phyloP scores from a whole-genome alignment of 30 jellyfish, hydroid and myxozoan genomes.

The Chrysaora quinquecirrha region DNA sequence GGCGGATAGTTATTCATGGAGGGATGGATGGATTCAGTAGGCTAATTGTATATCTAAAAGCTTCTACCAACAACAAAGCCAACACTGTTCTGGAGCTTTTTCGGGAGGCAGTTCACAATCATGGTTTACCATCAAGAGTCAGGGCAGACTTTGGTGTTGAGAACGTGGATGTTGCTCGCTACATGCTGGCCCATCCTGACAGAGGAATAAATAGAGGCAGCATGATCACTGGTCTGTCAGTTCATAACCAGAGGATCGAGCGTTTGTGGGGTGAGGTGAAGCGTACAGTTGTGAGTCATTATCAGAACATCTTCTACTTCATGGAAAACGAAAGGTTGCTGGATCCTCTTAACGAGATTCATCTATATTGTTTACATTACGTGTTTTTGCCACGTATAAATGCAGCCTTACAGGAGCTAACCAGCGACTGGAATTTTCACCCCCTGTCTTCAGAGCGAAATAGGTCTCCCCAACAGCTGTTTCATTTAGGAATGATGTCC shows the following conservation, averaged over 20 bases:
- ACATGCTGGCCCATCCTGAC: conserved; percentile 37
- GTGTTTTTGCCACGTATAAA: conserved; percentile 6
- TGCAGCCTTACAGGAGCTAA: conserved; percentile 3
- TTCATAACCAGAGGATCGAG: too few species aligned
- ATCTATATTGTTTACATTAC: neutral
- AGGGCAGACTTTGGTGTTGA: conserved; percentile 44
- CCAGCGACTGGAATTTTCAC: conserved; percentile 13
- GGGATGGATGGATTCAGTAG: too few species aligned
- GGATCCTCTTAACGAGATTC: conserved; percentile 40
- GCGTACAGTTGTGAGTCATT: conserved; percentile 21
- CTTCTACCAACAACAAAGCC: too few species aligned
- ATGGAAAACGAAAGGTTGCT: conserved; percentile 51
- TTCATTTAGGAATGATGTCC: conserved; percentile 21
- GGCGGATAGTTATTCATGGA: too few species aligned
- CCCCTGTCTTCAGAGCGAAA: conserved; percentile 10
- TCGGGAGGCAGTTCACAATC: too few species aligned
- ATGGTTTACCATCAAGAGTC: conserved; percentile 52
- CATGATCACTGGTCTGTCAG: conserved; percentile 69
- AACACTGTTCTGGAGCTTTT: too few species aligned
- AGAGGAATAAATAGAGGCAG: conserved; percentile 59
- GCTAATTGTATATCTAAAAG: too few species aligned
- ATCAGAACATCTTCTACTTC: conserved; percentile 25
- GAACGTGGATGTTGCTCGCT: too few species aligned
- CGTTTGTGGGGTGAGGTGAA: conserved; percentile 58
- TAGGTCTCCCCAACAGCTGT: conserved; percentile 22